Evolutionary conservation across 1,140 invertebrate genomes (phyloP).

Genomic region (Solen grandis): DNA sequence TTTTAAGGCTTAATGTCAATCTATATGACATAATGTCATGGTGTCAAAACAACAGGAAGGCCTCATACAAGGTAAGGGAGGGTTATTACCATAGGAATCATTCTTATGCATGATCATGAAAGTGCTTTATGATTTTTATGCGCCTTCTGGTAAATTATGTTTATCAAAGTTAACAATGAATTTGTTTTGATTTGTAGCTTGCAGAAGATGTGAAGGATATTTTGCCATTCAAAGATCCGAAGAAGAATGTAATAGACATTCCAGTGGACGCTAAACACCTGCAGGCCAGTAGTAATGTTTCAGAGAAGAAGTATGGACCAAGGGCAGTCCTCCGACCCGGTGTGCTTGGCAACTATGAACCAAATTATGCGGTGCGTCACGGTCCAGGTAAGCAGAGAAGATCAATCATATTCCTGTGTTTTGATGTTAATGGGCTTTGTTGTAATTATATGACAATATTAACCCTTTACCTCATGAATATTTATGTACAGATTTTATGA

Average conservation of each 20-base stretch:
- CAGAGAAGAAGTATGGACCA: conserved; percentile 59
- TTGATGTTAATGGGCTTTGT: background rate
- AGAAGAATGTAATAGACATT: conserved; percentile 64
- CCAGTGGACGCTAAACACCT: conserved; percentile 47
- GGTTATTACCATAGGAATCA: no score
- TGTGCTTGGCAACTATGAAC: conserved; percentile 83
- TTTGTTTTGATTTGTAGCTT: conserved; percentile 30
- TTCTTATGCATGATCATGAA: no score
- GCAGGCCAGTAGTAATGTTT: conserved; percentile 17
- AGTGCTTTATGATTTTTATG: no score
- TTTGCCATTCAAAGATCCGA: conserved; percentile 47
- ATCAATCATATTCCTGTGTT: background rate
- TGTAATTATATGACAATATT: no score
- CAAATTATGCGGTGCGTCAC: conserved; percentile 82
- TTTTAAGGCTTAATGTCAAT: no score
- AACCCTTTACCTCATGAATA: no score
- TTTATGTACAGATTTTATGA: no score
- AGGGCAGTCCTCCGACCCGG: conserved; percentile 78
- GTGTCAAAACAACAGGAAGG: no score
- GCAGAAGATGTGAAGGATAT: conserved; percentile 50
- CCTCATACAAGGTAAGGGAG: no score
- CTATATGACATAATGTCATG: no score
- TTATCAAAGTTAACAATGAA: no score
- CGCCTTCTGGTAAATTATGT: no score
- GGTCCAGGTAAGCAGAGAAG: conserved; percentile 87